Evolutionary conservation across 1,140 invertebrate genomes (phyloP).

Genomic region (Chelonus insularis): DNA sequence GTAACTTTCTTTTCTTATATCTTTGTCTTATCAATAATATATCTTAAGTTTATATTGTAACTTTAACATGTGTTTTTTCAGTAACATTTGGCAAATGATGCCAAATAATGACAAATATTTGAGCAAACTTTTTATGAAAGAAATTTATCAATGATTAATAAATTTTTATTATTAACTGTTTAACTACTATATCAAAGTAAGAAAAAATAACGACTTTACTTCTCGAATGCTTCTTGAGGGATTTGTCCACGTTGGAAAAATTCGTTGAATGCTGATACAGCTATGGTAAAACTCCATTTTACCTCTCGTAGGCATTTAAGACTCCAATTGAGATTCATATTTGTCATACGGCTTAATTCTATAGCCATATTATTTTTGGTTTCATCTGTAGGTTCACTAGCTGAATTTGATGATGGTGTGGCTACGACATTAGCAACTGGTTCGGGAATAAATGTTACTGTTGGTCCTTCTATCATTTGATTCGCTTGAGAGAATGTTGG

Average conservation of each 20-base stretch:
- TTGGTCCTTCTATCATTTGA: constrained; percentile 41
- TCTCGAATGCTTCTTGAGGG: constrained; percentile 75
- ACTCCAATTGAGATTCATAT: constrained; percentile 86
- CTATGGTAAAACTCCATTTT: constrained; percentile 79
- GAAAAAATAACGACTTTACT: too few relatives aligned
- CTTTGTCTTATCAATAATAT: too few relatives aligned
- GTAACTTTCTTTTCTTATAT: too few relatives aligned
- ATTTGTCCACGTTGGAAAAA: constrained; percentile 75
- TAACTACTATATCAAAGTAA: too few relatives aligned
- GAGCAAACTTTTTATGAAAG: too few relatives aligned
- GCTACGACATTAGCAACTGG: constrained; percentile 23
- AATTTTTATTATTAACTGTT: too few relatives aligned
- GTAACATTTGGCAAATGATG: too few relatives aligned
- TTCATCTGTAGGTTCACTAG: constrained; percentile 55
- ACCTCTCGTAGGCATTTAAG: constrained; percentile 84
- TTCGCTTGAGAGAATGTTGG: constrained; percentile 73
- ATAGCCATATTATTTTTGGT: constrained; percentile 73
- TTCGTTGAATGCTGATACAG: constrained; percentile 75
- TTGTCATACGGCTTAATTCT: constrained; percentile 72
- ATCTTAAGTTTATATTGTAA: too few relatives aligned
- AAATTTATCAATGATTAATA: too few relatives aligned
- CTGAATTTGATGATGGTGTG: too few relatives aligned
- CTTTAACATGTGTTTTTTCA: too few relatives aligned
- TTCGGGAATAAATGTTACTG: constrained; percentile 31
- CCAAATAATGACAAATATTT: too few relatives aligned